Base-by-base conservation (phyloP, 1,140 invertebrate genomes). In the Drosophila auraria region DNA sequence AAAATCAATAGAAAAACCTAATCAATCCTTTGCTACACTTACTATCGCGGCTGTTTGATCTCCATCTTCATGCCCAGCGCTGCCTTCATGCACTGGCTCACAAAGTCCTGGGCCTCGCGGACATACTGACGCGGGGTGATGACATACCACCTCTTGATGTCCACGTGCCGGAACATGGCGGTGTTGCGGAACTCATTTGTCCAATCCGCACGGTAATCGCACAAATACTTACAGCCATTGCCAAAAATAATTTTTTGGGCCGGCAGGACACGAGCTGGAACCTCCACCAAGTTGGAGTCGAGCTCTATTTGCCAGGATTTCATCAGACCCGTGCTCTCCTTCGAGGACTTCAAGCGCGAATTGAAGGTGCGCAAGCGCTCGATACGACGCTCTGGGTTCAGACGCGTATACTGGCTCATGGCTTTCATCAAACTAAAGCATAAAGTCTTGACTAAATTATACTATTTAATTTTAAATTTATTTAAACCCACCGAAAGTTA, bases 291-390 rank as follows among this genome's bases (percentile, higher is more conserved):
- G 1, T 93, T 84, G 0, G 92, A 82, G 7, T 95, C 94, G 0
- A 97, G 62, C 25, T 94, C 92, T 75, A 97, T 80, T n/a, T 95
- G 94, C 96, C 96, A 97, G 0, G 93, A 89, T 0, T 82, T 81
- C 2, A 97, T 74, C 77, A 96, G 95, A 12, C 94, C 56, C 0
- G 94, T 75, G 12, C 95, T 94, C 58, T 94, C 87, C 5, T 72
- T 79, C 0, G 93, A 94, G 1, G 77, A 83, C 0, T 93, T 91
- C 1, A 97, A 82, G 2, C 95, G 93, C 2, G 82, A 65, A 68
- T 95, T 95, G 63, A 97, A 97, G 0, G 66, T 25, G 0, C 94
- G 54, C n/a, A 97, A 92, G 74, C 95, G 95, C 4, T 95, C 82
- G 5, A 96, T 95, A 7, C 96, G 93, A 0, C 79, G 76, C 14